Evolutionary conservation across 2,113 vertebrate genomes (phyloP).

Genomic region (Xyrauchen texanus): DNA sequence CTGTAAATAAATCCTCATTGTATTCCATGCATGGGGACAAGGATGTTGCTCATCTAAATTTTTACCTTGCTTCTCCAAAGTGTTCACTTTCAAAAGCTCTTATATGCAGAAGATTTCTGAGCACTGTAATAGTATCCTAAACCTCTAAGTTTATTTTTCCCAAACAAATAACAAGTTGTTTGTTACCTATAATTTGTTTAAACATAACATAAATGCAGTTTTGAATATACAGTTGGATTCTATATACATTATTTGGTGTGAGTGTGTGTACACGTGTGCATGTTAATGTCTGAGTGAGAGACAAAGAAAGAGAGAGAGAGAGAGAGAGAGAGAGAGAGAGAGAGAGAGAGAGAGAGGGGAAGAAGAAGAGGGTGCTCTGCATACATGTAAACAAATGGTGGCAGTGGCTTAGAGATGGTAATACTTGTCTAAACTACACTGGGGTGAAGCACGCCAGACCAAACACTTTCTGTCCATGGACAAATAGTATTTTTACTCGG

Average conservation of each 20-base stretch:
- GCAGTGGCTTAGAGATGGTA: conserved; percentile 63
- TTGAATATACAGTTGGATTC: not conserved
- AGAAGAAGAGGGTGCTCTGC: too few relatives aligned
- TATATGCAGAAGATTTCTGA: not conserved
- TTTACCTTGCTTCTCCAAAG: not conserved
- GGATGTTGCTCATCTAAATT: not conserved
- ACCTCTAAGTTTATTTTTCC: not conserved
- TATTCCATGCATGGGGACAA: not conserved
- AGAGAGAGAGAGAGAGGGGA: conserved; percentile 32
- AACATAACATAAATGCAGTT: too few relatives aligned
- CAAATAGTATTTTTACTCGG: conserved; percentile 15
- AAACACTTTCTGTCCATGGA: conserved; percentile 31
- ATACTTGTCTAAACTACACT: conserved; percentile 67
- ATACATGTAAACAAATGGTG: conserved; percentile 64
- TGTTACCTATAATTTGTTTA: too few relatives aligned
- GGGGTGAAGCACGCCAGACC: conserved; percentile 41
- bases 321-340: conserved; percentile 19
- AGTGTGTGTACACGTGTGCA: too few relatives aligned
- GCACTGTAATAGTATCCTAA: not conserved
- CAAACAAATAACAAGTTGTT: not conserved
- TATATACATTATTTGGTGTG: not conserved
- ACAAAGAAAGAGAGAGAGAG: conserved; percentile 5
- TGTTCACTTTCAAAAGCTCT: not conserved
- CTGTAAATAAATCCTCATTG: conserved; percentile 10
- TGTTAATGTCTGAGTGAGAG: too few relatives aligned